phyloP scores from a whole-genome alignment of 2,888 invertebrate genomes.

The Plutella xylostella region DNA sequence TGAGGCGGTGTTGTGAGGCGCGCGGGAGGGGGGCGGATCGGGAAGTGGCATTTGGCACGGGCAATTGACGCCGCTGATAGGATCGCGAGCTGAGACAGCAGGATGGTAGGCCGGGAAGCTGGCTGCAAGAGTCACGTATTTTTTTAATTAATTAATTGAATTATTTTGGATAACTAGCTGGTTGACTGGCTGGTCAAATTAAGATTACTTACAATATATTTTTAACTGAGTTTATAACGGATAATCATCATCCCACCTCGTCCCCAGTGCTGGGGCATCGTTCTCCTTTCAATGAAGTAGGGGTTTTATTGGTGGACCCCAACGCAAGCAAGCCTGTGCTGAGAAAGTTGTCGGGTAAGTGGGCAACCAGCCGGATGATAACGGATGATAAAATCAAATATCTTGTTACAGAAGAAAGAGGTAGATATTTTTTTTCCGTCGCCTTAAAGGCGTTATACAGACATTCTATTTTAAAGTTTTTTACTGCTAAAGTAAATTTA shows the following conservation, averaged over 20 bases:
- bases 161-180: background rate
- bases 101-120: slow-evolving; percentile 32
- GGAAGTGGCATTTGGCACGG: slow-evolving; percentile 69
- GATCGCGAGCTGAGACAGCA: slow-evolving; percentile 66
- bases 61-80: slow-evolving; percentile 70
- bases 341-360: no score
- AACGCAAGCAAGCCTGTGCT: no score
- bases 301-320: no score
- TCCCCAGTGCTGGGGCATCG: no score
- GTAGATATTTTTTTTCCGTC: no score
- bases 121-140: background rate
- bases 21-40: slow-evolving; percentile 13
- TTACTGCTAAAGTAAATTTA: no score
- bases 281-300: background rate
- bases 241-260: no score
- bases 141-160: background rate
- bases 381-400: no score
- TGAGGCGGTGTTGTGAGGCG: slow-evolving; percentile 19
- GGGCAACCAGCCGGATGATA: no score
- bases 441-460: no score
- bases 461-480: no score
- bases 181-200: background rate
- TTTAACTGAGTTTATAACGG: background rate
- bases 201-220: background rate
- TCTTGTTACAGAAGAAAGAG: no score